These are phyloP conservation scores for Threskiornis aethiopicus DNA, from an alignment of 2,797 vertebrate species.

Conservation along the genomic window DNA sequence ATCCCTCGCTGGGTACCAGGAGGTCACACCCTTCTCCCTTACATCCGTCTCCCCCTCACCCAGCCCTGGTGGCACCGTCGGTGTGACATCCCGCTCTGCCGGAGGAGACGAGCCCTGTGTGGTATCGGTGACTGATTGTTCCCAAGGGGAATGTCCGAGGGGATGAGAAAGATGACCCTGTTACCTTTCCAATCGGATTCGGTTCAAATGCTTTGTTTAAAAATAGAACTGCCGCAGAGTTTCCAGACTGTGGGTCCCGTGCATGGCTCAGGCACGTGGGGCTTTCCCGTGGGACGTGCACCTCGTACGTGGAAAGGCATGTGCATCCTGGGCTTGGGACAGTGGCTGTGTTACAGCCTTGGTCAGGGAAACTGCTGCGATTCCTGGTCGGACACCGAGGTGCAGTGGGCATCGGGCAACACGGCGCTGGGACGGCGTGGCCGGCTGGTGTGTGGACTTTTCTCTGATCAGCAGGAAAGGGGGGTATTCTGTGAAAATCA, in stretches of 20 bases:
- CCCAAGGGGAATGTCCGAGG: neutral
- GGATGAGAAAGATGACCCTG: neutral
- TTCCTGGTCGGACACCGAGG: accelerated
- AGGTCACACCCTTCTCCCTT: neutral
- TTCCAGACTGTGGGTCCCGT: neutral
- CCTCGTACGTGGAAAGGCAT: accelerated
- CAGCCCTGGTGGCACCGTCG: accelerated
- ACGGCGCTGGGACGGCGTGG: accelerated
- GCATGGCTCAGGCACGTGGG: accelerated
- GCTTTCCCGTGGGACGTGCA: neutral
- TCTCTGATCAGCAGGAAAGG: neutral
- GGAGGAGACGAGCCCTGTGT: accelerated
- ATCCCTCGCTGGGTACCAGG: neutral
- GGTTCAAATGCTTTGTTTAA: neutral
- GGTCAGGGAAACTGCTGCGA: neutral
- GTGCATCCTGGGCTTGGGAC: accelerated
- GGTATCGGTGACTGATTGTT: neutral
- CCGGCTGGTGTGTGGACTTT: neutral
- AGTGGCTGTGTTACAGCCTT: neutral
- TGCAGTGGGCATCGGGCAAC: neutral
- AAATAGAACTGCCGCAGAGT: neutral
- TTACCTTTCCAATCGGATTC: neutral
- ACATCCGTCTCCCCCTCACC: accelerated
- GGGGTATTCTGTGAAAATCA: accelerated
- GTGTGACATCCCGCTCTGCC: neutral